Evolutionary conservation across 2,113 vertebrate species (phyloP), one percentile per base, ranked within the genome.

Genomic region (Gambusia affinis): DNA sequence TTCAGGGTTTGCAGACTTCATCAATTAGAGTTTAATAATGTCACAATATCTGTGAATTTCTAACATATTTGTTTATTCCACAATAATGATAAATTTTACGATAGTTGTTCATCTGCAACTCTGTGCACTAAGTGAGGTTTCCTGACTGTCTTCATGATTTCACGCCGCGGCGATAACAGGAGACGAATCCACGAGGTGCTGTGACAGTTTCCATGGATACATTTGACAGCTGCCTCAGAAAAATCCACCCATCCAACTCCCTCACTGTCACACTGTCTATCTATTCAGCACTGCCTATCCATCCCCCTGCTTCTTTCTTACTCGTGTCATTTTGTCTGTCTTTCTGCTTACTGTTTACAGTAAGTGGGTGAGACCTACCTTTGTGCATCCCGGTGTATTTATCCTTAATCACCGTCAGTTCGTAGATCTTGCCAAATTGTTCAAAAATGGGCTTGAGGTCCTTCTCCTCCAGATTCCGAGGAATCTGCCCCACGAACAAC

Each of bases 301-400:
- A 31, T 57, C 44, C 22, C 4, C 39, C 35, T 5, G 39, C 19
- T 19, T 67, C 64, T 66, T 24, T 35, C n/a, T 39, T 15, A 15
- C 3, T 60, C 10, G 4, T 60, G 37, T 39, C 72, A 66, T 63
- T 67, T 60, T 33, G n/a, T 42, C 33, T 29, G 0, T 63, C 17
- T 70, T 15, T 73, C 17, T 51, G 11, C 83, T 76, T 74, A 80
- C 22, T 44, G 22, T 72, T 51, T 57, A 57, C 51, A 57, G 51
- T 24, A 63, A 5, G 57, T 69, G 4, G 76, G 28, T 24, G 15
- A 70, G 51, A 79, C 92, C 79, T 92, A 98, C 97, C 97, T 96
- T 98, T 98, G 94, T 98, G 97, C 97, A 97, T 96, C 73, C 97
- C 97, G n/a, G 97, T 97, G 94, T 97, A 97, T 93, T 97, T 97